phyloP scores from a whole-genome alignment of 92 coral and sea anemone genomes.

The Epizoanthus fatuus region DNA sequence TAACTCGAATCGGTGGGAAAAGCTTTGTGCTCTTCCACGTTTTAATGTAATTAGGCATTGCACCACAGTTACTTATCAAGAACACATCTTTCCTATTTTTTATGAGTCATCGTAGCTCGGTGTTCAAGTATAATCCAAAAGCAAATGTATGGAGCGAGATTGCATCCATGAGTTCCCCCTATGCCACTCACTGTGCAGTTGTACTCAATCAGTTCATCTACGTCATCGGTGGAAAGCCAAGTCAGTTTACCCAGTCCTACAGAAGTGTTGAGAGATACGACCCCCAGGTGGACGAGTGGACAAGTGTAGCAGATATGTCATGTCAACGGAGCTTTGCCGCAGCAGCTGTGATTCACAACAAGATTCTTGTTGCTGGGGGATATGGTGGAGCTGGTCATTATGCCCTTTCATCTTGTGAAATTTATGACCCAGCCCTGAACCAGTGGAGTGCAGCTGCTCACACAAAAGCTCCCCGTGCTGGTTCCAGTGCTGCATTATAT shows the following conservation, averaged over 20 bases:
- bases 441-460: neutral
- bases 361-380: neutral
- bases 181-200: neutral
- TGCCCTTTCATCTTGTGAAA: neutral
- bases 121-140: neutral
- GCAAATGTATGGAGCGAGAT: neutral
- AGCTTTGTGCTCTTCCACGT: neutral
- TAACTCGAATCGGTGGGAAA: neutral
- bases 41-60: too few species aligned
- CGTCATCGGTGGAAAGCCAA: neutral
- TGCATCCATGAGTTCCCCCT: neutral
- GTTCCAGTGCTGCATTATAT: too few species aligned
- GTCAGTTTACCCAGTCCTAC: too few species aligned
- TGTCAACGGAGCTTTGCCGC: neutral
- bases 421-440: neutral
- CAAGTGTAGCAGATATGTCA: neutral
- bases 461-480: neutral
- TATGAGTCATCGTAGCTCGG: neutral
- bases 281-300: neutral
- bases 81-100: too few species aligned
- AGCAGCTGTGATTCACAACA: neutral
- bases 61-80: neutral
- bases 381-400: neutral
- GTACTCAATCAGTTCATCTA: neutral
- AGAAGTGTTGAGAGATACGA: neutral